Conservation (phyloP, 2,888 invertebrate genomes). For the Esperia sulphurella region DNA sequence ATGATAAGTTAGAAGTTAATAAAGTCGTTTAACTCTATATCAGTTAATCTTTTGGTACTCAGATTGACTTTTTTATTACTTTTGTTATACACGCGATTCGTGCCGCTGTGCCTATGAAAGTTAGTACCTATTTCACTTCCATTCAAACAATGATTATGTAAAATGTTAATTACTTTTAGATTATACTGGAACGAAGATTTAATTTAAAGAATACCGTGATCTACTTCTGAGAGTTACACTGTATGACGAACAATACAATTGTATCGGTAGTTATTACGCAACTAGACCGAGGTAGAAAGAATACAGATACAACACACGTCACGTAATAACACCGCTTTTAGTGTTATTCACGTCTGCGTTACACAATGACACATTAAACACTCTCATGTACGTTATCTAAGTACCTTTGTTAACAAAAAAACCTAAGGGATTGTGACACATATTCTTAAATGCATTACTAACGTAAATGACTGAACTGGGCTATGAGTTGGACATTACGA, state of each 20-base stretch:
- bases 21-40: too few species aligned
- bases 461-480: conserved; percentile 10
- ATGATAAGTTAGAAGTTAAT: too few species aligned
- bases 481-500: conserved; percentile 10
- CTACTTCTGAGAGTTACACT: conserved; percentile 7
- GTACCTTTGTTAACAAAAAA: conserved; percentile 42
- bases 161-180: conserved; percentile 1
- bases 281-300: conserved; percentile 20
- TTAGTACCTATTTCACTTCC: neutral
- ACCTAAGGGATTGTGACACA: conserved; percentile 42
- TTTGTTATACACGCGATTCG: neutral
- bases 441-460: conserved; percentile 26
- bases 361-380: conserved; percentile 53
- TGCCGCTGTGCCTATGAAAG: neutral
- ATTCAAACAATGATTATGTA: neutral
- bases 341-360: conserved; percentile 41
- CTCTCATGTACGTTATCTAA: conserved; percentile 65
- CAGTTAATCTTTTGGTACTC: neutral
- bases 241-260: conserved; percentile 4
- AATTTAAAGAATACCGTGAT: conserved; percentile 9
- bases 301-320: conserved; percentile 34
- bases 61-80: neutral
- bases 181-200: conserved; percentile 4
- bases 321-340: conserved; percentile 41
- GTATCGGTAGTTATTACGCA: conserved; percentile 1